These are phyloP conservation scores for Frankliniella fusca DNA, from an alignment of 2,888 invertebrate species.

Conservation along the genomic window DNA sequence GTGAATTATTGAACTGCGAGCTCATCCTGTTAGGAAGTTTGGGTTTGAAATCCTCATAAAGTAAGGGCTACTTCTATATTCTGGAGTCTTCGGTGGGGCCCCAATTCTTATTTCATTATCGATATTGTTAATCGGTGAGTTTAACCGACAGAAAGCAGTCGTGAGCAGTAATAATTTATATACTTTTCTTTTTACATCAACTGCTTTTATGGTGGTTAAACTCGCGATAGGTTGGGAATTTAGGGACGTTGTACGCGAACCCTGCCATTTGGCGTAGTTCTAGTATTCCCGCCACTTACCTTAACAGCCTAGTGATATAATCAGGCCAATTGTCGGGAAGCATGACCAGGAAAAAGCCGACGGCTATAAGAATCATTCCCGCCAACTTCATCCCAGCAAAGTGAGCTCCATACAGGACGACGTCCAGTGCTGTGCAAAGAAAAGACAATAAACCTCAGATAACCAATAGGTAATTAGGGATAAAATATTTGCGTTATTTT, in stretches of 20 bases:
- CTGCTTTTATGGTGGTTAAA: no score
- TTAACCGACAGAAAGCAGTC: no score
- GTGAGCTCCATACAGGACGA: slow-evolving; percentile 74
- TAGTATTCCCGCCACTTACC: slow-evolving; percentile 66
- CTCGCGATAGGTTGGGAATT: no score
- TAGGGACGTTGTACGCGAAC: no score
- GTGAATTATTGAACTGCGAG: slow-evolving; percentile 8
- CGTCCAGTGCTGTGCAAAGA: slow-evolving; percentile 83
- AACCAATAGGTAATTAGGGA: slow-evolving; percentile 28
- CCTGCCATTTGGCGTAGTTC: no score
- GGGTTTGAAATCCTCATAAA: not conserved
- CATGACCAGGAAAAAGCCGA: slow-evolving; percentile 90
- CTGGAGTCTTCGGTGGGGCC: no score
- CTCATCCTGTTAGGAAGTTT: slow-evolving; percentile 24
- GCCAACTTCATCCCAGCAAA: slow-evolving; percentile 94
- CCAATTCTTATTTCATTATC: no score
- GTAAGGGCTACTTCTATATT: no score
- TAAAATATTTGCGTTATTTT: slow-evolving; percentile 33
- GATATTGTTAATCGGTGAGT: no score
- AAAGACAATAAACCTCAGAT: no score
- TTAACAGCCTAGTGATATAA: slow-evolving; percentile 81
- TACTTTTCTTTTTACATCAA: slow-evolving; percentile 29
- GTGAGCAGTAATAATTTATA: slow-evolving; percentile 27
- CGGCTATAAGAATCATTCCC: slow-evolving; percentile 85
- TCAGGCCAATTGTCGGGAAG: slow-evolving; percentile 96